Percentiles rank a stretch among this genome's conserved stretches.
phyloP scores from a whole-genome alignment of 1,140 invertebrate genomes.

The Odontomachus brunneus region DNA sequence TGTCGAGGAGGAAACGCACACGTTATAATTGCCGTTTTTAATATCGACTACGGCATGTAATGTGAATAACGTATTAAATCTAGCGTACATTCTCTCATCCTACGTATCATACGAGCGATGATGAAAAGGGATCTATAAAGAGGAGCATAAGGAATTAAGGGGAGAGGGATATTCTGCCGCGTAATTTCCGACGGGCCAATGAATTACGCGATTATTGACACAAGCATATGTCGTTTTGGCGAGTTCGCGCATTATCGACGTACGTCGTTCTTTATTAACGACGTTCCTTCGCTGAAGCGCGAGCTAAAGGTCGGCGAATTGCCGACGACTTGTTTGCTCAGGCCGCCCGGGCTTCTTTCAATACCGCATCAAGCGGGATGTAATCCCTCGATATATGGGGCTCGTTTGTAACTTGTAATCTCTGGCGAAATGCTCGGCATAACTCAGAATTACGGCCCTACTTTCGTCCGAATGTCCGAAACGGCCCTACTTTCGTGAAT shows the following conservation, averaged over 20 bases:
- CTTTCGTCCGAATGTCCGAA: conserved; percentile 20
- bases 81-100: not conserved
- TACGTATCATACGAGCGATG: not conserved
- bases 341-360: conserved; percentile 69
- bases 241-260: conserved; percentile 43
- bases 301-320: conserved; percentile 48
- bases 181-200: conserved; percentile 37
- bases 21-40: not conserved
- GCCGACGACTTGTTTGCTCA: conserved; percentile 64
- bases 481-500: no score
- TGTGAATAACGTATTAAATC: not conserved
- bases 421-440: conserved; percentile 70
- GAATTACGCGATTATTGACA: conserved; percentile 63
- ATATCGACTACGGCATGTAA: not conserved
- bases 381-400: conserved; percentile 80
- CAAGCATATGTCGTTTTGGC: conserved; percentile 58
- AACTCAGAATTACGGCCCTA: conserved; percentile 75
- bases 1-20: not conserved
- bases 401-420: conserved; percentile 81
- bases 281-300: conserved; percentile 16
- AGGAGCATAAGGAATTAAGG: not conserved
- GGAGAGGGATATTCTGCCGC: not conserved
- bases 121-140: not conserved
- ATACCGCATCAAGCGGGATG: conserved; percentile 59
- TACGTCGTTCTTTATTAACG: conserved; percentile 15